Conservation (phyloP, 2,888 invertebrate genomes). For the Emmelina monodactyla region DNA sequence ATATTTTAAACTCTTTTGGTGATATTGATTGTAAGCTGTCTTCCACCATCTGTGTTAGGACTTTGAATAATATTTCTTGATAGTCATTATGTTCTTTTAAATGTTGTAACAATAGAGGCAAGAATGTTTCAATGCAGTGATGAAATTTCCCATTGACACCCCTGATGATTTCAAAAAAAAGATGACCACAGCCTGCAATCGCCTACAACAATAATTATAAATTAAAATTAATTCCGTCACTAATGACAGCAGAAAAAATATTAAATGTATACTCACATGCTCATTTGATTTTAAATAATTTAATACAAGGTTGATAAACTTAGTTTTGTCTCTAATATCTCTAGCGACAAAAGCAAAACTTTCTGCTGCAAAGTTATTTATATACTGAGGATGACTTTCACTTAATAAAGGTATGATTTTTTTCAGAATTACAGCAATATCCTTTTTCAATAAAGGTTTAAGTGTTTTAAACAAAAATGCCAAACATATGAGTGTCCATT, state of each 20-base stretch:
- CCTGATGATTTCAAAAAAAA: conserved; percentile 88
- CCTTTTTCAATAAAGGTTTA: conserved; percentile 82
- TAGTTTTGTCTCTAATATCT: conserved; percentile 81
- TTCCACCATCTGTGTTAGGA: conserved; percentile 70
- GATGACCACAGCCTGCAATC: conserved; percentile 80
- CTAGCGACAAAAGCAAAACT: conserved; percentile 95
- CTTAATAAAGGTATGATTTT: conserved; percentile 79
- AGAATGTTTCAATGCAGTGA: conserved; percentile 76
- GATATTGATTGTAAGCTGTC: conserved; percentile 70
- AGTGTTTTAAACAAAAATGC: conserved; percentile 92
- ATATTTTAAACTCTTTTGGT: conserved; percentile 68
- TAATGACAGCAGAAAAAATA: conserved; percentile 3
- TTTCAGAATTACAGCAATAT: conserved; percentile 76
- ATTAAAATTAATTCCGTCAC: neutral
- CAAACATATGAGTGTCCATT: conserved; percentile 85
- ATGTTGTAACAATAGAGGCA: conserved; percentile 72
- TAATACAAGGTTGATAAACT: conserved; percentile 75
- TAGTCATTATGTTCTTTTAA: conserved; percentile 58
- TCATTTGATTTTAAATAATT: conserved; percentile 70
- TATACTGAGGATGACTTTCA: conserved; percentile 79
- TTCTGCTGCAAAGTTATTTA: conserved; percentile 94
- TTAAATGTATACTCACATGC: conserved; percentile 65
- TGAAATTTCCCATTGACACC: conserved; percentile 88
- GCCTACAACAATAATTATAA: conserved; percentile 64
- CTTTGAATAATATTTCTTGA: conserved; percentile 66